Percentiles rank a stretch among this genome's conserved stretches.
phyloP scores from a whole-genome alignment of 2,113 vertebrate genomes.

The Emydura subglobosa region DNA sequence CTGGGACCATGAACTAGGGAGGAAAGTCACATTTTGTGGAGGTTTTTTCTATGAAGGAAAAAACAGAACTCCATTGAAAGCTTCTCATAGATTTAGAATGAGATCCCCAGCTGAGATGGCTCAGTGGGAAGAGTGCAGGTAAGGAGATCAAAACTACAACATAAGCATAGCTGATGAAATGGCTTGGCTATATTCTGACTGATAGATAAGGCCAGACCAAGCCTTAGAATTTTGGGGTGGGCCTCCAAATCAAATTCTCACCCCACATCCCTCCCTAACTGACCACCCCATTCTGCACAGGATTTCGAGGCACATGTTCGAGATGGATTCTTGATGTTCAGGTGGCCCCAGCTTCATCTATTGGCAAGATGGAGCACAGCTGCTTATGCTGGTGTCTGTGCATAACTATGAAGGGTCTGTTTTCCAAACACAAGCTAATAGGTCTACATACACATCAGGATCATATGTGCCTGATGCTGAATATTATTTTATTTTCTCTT shows the following conservation, averaged over 20 bases:
- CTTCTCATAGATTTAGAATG: neutral
- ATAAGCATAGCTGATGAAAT: neutral
- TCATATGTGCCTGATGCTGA: neutral
- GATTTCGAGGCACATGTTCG: neutral
- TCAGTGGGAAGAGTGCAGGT: neutral
- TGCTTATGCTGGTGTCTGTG: neutral
- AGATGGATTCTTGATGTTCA: neutral
- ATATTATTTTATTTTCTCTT: neutral
- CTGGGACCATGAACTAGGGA: neutral
- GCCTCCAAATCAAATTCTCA: neutral
- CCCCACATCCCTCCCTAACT: neutral
- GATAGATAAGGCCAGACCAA: neutral
- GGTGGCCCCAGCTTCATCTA: neutral
- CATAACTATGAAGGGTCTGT: neutral
- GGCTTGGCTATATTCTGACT: fast-evolving
- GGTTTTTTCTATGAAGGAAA: neutral
- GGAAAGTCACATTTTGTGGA: neutral
- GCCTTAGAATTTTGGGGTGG: neutral
- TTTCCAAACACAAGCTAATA: neutral
- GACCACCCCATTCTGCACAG: neutral
- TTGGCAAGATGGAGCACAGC: neutral
- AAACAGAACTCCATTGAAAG: neutral
- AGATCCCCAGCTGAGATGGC: neutral
- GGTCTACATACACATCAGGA: neutral
- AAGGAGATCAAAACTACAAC: fast-evolving